Evolutionary conservation across 2,888 invertebrate genomes (phyloP).

Genomic region (Heteropelma amictum): DNA sequence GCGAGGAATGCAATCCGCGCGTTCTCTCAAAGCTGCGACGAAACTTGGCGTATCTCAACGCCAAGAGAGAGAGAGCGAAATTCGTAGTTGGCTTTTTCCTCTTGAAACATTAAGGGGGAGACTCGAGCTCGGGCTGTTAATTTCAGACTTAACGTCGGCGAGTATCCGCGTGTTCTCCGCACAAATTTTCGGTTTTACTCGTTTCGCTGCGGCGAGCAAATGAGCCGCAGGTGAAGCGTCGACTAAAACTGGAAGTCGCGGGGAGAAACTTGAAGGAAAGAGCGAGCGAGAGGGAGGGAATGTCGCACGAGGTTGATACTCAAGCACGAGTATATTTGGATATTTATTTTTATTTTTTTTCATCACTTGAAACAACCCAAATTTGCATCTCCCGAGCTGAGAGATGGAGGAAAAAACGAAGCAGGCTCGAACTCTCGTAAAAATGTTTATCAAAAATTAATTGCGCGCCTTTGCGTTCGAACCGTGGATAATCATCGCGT

Average conservation of each 20-base stretch:
- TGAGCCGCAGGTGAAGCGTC: constrained; percentile 18
- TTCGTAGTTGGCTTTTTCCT: not conserved
- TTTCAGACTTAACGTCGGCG: constrained; percentile 38
- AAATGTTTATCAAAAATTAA: no score
- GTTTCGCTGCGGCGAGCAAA: constrained; percentile 23
- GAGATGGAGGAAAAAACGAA: no score
- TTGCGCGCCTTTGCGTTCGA: no score
- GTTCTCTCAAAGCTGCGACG: not conserved
- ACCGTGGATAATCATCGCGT: no score
- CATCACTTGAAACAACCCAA: not conserved
- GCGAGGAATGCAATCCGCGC: not conserved
- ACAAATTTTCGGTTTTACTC: constrained; percentile 46
- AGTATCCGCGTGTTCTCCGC: constrained; percentile 14
- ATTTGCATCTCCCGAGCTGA: no score
- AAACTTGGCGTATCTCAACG: constrained; percentile 4
- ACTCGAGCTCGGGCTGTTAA: constrained; percentile 25
- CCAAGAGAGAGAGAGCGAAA: not conserved
- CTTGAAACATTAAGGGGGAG: constrained; percentile 26
- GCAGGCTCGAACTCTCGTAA: no score
- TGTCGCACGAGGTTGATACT: no score
- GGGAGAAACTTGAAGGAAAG: not conserved
- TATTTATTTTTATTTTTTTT: constrained; percentile 6
- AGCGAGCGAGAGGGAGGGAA: not conserved
- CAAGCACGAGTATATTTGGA: not conserved
- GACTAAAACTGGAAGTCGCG: constrained; percentile 8